A percentile compares a stretch with the other conserved stretches of the same genome.
phyloP scores from a whole-genome alignment of 2,888 invertebrate genomes.

The Clitarchus hookeri region DNA sequence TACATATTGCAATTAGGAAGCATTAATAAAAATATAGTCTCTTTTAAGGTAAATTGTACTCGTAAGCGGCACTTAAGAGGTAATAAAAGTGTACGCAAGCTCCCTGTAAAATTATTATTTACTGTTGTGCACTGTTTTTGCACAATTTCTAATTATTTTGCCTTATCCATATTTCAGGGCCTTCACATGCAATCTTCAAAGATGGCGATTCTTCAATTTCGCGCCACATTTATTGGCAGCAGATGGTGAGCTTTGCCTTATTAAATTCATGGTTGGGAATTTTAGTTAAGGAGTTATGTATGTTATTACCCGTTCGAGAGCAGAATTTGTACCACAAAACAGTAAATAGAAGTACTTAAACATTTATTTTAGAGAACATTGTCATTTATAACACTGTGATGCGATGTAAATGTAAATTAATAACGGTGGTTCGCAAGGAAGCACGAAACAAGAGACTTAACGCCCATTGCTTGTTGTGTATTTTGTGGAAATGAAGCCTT shows the following conservation, averaged over 20 bases:
- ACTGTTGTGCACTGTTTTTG: no score
- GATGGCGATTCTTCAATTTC: conserved; percentile 39
- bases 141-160: background rate
- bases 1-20: no score
- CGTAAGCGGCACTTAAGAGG: no score
- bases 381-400: background rate
- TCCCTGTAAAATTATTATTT: no score
- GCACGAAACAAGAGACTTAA: conserved; percentile 45
- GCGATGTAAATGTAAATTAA: conserved; percentile 10
- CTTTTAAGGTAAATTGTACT: no score
- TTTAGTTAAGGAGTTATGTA: background rate
- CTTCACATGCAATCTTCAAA: conserved; percentile 10
- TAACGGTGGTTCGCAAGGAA: conserved; percentile 43
- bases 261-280: background rate
- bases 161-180: conserved; percentile 38
- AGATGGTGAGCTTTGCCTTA: background rate
- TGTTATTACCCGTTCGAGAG: background rate
- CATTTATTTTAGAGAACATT: background rate
- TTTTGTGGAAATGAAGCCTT: conserved; percentile 38
- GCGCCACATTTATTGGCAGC: conserved; percentile 43
- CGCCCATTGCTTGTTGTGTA: conserved; percentile 34
- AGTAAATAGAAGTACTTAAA: background rate
- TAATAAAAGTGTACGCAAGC: no score
- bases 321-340: background rate
- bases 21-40: no score